These are phyloP conservation scores for Porites lobata DNA, from an alignment of 92 coral and sea anemone species.

Conservation along the genomic window DNA sequence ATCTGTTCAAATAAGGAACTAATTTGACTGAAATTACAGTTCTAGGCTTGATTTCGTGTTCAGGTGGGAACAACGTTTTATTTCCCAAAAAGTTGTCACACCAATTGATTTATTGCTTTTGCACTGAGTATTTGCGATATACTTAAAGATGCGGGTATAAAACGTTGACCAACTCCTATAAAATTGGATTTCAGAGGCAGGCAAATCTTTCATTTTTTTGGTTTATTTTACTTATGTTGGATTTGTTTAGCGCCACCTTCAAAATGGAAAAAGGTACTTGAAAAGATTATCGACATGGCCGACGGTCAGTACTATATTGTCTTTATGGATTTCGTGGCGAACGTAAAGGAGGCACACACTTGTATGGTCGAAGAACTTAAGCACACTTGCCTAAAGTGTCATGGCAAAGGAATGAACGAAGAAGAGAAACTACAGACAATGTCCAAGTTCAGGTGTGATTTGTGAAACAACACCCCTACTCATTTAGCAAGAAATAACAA, in stretches of 20 bases:
- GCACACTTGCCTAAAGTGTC: constrained; percentile 2
- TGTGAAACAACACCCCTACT: not conserved
- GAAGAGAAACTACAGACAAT: not conserved
- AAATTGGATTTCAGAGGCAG: too few relatives aligned
- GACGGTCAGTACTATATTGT: not conserved
- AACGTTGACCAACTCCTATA: too few relatives aligned
- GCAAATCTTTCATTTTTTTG: too few relatives aligned
- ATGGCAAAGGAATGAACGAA: constrained; percentile 1
- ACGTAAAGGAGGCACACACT: not conserved
- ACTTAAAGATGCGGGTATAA: too few relatives aligned
- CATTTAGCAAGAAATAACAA: not conserved
- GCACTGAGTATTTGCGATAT: too few relatives aligned
- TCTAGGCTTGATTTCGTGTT: too few relatives aligned
- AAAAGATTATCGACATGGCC: constrained; percentile 1
- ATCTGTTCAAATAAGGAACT: too few relatives aligned
- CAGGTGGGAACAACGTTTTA: too few relatives aligned
- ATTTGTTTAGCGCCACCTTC: not conserved
- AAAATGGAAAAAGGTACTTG: constrained; percentile 10
- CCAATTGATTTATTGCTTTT: too few relatives aligned
- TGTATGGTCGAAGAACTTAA: constrained; percentile 2
- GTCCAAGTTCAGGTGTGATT: not conserved
- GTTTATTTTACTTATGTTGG: too few relatives aligned
- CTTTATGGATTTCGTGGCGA: constrained; percentile 3
- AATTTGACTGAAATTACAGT: too few relatives aligned
- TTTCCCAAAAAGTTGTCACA: too few relatives aligned